Evolutionary conservation across 2,797 vertebrate species (phyloP), one percentile per base, ranked within the genome.

Genomic region (Eutrigla gurnardus): DNA sequence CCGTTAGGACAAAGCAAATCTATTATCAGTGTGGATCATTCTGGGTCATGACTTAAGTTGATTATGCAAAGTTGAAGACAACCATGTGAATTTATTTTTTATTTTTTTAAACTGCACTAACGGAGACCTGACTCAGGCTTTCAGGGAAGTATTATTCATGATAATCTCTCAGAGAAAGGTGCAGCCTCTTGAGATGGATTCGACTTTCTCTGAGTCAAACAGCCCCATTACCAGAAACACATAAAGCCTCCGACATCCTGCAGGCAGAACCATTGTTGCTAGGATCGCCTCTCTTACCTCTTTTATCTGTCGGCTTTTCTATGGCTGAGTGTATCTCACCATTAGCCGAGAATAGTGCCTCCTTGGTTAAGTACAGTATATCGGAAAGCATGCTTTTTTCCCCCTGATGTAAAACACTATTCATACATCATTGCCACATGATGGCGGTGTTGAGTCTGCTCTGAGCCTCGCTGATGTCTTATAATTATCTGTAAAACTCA

Each of bases 211-310:
- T 1, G 13, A 46, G 32, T 66, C 42, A 71, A 77, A 80, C 55
- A 65, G 11, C 36, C 72, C 49, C 54, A 78, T 62, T 73, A 14
- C 39, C 71, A 73, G 32, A 46, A 35, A 55, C 52, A 75, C 66
- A 70, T 84, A 69, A 82, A 58, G 68, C 59, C 70, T 32, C 59
- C 66, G 62, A 80, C 73, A 1, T 71, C 75, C 54, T 74, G 37
- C 64, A 65, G 53, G 54, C 66, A 59, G 80, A 57, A 54, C 49
- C 58, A 42, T 60, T 61, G 69, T 70, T 49, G 39, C 25, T 5
- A 0, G 7, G 46, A 39, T 39, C 5, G 37, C 6, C 33, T 57
- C 45, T 6, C 40, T 57, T 77, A 64, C 35, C 36, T 58, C 66
- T 73, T 70, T 64, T 39, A 58, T 33, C 53, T 18, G 15, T 42